Evolutionary conservation across 2,113 vertebrate species (phyloP).

Genomic region (Plestiodon gilberti): DNA sequence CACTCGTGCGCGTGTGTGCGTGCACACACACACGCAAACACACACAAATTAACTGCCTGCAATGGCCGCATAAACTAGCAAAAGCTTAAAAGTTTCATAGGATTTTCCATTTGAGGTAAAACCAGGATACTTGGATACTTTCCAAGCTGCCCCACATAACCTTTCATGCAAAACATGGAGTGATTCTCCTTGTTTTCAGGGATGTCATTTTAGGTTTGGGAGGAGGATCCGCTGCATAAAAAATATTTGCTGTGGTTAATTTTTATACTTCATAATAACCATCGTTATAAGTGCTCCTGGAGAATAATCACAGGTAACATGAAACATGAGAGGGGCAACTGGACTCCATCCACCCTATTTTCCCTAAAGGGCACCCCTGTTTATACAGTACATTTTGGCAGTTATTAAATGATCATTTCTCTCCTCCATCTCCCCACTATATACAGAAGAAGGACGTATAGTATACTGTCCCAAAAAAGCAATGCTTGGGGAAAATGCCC

Average conservation of each 20-base stretch:
- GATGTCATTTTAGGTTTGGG: background rate
- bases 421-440: background rate
- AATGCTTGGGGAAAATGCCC: background rate
- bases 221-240: background rate
- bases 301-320: background rate
- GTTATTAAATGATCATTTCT: background rate
- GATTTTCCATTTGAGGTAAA: too few species aligned
- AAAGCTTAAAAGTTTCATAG: too few species aligned
- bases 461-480: background rate
- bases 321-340: background rate
- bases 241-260: background rate
- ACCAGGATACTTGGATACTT: too few species aligned
- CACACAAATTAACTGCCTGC: too few species aligned
- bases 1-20: too few species aligned
- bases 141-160: background rate
- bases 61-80: too few species aligned
- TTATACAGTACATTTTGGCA: background rate
- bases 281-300: too few species aligned
- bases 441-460: background rate
- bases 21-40: too few species aligned
- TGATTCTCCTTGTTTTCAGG: background rate
- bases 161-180: background rate
- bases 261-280: background rate
- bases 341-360: background rate
- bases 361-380: background rate